These are phyloP conservation scores for Phasianus colchicus DNA, from an alignment of 2,113 vertebrate species.

Conservation along the genomic window DNA sequence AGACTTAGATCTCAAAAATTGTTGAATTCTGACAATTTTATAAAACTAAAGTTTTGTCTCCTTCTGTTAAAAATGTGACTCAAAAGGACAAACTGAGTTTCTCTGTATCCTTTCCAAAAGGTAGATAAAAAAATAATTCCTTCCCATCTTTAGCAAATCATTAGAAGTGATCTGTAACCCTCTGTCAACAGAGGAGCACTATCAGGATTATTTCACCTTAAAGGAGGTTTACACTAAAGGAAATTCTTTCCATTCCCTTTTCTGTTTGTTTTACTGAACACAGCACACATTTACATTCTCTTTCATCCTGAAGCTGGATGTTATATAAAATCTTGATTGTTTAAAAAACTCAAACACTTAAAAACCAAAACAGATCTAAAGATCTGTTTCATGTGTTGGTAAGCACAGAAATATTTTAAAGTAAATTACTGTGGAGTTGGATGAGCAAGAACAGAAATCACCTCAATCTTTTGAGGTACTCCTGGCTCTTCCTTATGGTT, in stretches of 20 bases:
- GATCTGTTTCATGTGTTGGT: background rate
- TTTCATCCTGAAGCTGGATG: background rate
- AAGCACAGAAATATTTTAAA: slow-evolving; percentile 28
- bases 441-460: background rate
- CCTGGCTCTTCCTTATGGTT: background rate
- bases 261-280: slow-evolving; percentile 46
- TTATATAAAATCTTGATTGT: slow-evolving; percentile 21
- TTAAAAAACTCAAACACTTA: slow-evolving; percentile 10
- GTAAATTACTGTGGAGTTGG: background rate
- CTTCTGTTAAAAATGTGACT: background rate
- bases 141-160: background rate
- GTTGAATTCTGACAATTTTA: background rate
- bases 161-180: background rate
- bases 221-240: slow-evolving; percentile 48
- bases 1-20: background rate
- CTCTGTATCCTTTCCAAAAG: background rate
- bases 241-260: slow-evolving; percentile 53
- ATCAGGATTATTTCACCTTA: background rate
- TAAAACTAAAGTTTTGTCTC: background rate
- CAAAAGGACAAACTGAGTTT: background rate
- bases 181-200: background rate
- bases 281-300: background rate
- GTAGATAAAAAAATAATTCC: background rate
- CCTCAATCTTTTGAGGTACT: background rate
- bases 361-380: slow-evolving; percentile 33